phyloP scores from a whole-genome alignment of 1,140 invertebrate genomes.

The Steinernema feltiae region DNA sequence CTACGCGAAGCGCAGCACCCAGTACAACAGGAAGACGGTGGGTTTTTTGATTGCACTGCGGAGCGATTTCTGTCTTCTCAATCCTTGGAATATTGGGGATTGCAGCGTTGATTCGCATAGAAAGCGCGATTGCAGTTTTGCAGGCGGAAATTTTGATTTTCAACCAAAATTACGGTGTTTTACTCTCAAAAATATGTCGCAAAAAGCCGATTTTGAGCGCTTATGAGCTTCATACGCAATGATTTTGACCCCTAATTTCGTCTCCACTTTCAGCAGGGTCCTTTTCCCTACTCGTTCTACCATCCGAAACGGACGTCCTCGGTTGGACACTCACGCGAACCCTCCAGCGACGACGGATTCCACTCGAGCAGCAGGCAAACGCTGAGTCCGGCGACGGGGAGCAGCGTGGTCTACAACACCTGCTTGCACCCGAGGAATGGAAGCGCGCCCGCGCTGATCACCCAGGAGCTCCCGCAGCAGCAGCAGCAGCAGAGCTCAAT shows the following conservation, averaged over 20 bases:
- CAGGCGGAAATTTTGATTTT: no score
- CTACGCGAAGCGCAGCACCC: not conserved
- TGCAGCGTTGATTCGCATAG: no score
- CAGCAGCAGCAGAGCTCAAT: not conserved
- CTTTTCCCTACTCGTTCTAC: conserved; percentile 2
- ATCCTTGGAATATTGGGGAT: no score
- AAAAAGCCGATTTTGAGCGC: no score
- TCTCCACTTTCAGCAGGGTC: not conserved
- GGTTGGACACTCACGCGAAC: not conserved
- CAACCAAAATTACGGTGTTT: no score
- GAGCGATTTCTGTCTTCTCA: not conserved
- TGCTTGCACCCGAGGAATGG: not conserved
- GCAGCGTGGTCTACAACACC: not conserved
- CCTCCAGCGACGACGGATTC: conserved; percentile 6
- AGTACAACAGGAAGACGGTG: not conserved
- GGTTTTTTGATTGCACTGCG: not conserved
- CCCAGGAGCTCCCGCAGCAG: not conserved
- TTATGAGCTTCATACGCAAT: no score
- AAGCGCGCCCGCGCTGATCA: not conserved
- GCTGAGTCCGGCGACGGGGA: not conserved
- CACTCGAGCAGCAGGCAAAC: conserved; percentile 7
- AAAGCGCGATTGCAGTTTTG: no score
- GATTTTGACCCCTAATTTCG: not conserved
- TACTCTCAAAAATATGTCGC: no score
- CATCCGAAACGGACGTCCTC: not conserved